Evolutionary conservation across 2,888 invertebrate genomes (phyloP).

Genomic region (Carterocephalus palaemon): DNA sequence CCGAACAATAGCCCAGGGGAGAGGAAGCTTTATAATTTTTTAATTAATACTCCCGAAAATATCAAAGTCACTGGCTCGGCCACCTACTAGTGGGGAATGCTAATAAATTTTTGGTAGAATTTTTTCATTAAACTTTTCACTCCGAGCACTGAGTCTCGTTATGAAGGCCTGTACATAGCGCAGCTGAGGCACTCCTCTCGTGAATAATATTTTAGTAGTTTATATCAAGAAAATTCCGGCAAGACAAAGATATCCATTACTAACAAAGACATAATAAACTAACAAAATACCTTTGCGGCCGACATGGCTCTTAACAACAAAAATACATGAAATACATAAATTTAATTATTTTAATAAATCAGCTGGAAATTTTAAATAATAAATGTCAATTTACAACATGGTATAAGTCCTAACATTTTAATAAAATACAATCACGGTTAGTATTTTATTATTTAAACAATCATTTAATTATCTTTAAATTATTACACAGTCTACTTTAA

Average conservation of each 20-base stretch:
- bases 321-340: too few relatives aligned
- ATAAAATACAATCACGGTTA: not conserved
- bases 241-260: too few relatives aligned
- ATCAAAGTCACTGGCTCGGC: constrained; percentile 73
- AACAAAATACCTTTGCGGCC: too few relatives aligned
- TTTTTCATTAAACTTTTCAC: constrained; percentile 58
- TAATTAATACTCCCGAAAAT: constrained; percentile 77
- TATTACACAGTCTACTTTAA: constrained; percentile 2
- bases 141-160: constrained; percentile 10
- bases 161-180: not conserved
- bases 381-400: too few relatives aligned
- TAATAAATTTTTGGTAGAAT: constrained; percentile 59
- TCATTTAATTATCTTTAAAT: constrained; percentile 4
- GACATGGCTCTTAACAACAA: too few relatives aligned
- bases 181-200: too few relatives aligned
- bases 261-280: too few relatives aligned
- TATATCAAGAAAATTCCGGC: too few relatives aligned
- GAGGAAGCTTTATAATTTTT: constrained; percentile 78
- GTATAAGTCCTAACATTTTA: too few relatives aligned
- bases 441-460: not conserved
- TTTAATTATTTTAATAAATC: too few relatives aligned
- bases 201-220: too few relatives aligned
- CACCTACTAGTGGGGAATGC: constrained; percentile 62
- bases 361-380: too few relatives aligned
- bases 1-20: constrained; percentile 52